Conservation (phyloP, 2,797 vertebrate species). For the Gouania willdenowi region DNA sequence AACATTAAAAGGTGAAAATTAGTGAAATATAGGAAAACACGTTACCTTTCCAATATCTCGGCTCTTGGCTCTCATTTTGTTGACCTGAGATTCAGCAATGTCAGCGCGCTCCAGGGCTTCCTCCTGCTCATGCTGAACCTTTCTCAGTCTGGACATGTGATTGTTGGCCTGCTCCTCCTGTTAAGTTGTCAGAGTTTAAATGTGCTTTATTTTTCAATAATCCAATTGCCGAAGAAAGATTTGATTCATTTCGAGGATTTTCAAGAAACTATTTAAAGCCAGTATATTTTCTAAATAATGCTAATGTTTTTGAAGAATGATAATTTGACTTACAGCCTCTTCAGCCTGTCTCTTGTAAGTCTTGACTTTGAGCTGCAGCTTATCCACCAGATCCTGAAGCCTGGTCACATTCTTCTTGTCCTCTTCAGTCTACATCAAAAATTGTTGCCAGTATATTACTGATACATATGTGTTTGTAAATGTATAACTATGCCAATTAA, state of each 20-base stretch:
- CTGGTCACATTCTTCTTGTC: slow-evolving; percentile 85
- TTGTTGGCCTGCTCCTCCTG: slow-evolving; percentile 73
- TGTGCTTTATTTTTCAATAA: too few species aligned
- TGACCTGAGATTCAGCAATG: slow-evolving; percentile 88
- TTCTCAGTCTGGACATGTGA: slow-evolving; percentile 80
- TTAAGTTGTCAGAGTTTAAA: background rate
- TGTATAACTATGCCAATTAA: too few species aligned
- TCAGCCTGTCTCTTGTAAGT: slow-evolving; percentile 80
- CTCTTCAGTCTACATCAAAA: slow-evolving; percentile 80
- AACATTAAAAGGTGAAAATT: too few species aligned
- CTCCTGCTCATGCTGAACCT: slow-evolving; percentile 85
- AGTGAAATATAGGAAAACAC: too few species aligned
- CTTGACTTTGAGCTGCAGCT: slow-evolving; percentile 86
- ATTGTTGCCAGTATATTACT: too few species aligned
- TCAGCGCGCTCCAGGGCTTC: slow-evolving; percentile 86
- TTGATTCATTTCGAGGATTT: too few species aligned
- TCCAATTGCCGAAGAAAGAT: too few species aligned
- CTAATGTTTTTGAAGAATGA: too few species aligned
- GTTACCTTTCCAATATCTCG: slow-evolving; percentile 76
- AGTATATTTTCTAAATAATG: too few species aligned
- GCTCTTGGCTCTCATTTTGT: slow-evolving; percentile 85
- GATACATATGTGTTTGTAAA: too few species aligned
- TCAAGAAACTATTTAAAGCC: too few species aligned
- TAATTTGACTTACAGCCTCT: slow-evolving; percentile 42
- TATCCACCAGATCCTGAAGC: slow-evolving; percentile 88